Evolutionary conservation across 1,140 invertebrate species (phyloP).

Genomic region (Zophobas morio): DNA sequence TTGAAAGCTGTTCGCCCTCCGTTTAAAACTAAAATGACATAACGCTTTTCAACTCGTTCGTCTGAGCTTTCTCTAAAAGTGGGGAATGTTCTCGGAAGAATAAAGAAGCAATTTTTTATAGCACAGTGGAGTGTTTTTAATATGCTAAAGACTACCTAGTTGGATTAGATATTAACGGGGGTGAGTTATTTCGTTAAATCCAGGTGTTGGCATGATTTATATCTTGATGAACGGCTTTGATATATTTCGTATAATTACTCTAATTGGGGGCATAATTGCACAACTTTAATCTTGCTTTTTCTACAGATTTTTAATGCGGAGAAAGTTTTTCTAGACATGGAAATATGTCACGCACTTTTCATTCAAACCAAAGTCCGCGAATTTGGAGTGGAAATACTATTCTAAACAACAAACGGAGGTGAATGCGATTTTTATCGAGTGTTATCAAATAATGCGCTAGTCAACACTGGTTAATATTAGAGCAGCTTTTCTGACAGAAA

Average conservation of each 20-base stretch:
- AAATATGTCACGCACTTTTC: constrained; percentile 39
- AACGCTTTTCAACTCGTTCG: constrained; percentile 13
- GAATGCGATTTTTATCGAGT: no score
- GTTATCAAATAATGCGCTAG: no score
- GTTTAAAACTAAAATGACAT: constrained; percentile 32
- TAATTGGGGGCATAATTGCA: constrained; percentile 59
- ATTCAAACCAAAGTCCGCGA: constrained; percentile 1
- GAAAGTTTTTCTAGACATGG: constrained; percentile 25
- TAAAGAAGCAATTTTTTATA: background rate
- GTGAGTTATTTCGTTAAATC: constrained; percentile 60
- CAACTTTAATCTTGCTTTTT: constrained; percentile 53
- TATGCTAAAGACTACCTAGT: constrained; percentile 50
- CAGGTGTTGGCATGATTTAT: constrained; percentile 64
- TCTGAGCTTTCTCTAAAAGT: no score
- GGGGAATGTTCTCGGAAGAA: no score
- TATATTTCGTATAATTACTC: constrained; percentile 63
- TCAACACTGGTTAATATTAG: no score
- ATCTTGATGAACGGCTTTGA: constrained; percentile 59
- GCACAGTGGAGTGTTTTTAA: background rate
- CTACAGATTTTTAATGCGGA: constrained; percentile 24
- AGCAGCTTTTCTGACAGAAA: background rate
- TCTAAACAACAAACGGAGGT: background rate
- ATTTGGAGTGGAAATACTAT: constrained; percentile 12
- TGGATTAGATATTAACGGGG: constrained; percentile 54
- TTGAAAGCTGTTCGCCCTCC: constrained; percentile 36